Conservation (phyloP, 1,140 invertebrate species). For the Subanguina moxae region DNA sequence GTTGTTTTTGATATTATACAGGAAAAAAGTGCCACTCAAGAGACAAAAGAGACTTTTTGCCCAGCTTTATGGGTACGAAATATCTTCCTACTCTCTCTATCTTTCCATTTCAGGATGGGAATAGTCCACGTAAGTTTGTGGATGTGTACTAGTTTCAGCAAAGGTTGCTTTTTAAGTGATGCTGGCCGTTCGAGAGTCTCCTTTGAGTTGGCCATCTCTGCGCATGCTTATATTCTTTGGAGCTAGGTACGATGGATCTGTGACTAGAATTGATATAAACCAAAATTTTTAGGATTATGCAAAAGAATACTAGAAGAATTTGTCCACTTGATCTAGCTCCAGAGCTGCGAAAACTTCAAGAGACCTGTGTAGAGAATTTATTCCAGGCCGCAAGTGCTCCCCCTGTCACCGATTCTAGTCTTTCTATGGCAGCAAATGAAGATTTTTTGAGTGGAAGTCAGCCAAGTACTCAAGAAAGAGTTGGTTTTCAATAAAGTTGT, state of each 20-base stretch:
- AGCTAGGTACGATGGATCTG: conserved; percentile 44
- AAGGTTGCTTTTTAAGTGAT: conserved; percentile 18
- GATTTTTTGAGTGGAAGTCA: background rate
- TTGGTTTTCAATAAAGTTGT: background rate
- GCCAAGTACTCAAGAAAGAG: background rate
- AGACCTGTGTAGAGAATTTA: conserved; percentile 54
- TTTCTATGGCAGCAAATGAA: background rate
- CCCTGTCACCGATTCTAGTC: background rate
- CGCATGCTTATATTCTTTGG: conserved; percentile 57
- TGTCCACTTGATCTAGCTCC: conserved; percentile 58
- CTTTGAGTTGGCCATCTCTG: conserved; percentile 55
- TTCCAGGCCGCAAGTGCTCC: conserved; percentile 50
- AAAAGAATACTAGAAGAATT: conserved; percentile 58
- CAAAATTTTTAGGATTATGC: conserved; percentile 53
- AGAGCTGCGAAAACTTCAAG: conserved; percentile 53
- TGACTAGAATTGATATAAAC: background rate
- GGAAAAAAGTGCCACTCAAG: too few relatives aligned
- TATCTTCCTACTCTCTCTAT: background rate
- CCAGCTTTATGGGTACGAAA: too few relatives aligned
- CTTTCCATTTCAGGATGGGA: conserved; percentile 48
- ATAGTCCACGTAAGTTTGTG: conserved; percentile 43
- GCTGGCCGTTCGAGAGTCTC: conserved; percentile 56
- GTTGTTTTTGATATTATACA: too few relatives aligned
- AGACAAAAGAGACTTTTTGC: too few relatives aligned
- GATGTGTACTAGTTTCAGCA: too few relatives aligned